Conservation (phyloP, 2,888 invertebrate species). For the Idaea dimidiata region DNA sequence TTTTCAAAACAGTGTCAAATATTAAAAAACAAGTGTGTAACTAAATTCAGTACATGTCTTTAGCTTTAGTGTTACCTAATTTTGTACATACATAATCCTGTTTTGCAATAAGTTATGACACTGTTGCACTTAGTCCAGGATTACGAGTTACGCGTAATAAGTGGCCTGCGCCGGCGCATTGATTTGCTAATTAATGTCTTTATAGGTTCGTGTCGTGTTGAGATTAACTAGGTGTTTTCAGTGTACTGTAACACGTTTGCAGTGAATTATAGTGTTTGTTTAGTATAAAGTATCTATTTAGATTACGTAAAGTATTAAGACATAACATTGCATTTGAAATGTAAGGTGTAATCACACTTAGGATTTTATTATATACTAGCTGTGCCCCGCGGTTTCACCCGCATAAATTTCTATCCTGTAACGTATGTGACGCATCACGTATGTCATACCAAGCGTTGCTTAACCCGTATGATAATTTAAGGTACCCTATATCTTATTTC, state of each 20-base stretch:
- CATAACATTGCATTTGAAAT: neutral
- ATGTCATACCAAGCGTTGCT: too few species aligned
- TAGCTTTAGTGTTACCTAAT: constrained; percentile 55
- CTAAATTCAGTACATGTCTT: too few species aligned
- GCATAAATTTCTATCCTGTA: too few species aligned
- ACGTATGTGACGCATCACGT: too few species aligned
- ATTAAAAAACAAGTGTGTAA: too few species aligned
- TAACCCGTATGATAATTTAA: too few species aligned
- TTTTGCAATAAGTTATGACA: constrained; percentile 24
- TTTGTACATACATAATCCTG: constrained; percentile 43
- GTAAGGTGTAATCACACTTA: neutral
- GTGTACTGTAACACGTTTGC: neutral
- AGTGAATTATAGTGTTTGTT: neutral
- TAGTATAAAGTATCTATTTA: neutral
- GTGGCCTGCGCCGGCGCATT: constrained; percentile 10
- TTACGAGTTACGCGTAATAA: constrained; percentile 30
- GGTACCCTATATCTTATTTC: too few species aligned
- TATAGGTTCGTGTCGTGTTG: neutral
- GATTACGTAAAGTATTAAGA: neutral
- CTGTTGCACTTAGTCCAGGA: constrained; percentile 24
- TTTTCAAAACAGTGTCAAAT: too few species aligned
- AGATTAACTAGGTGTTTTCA: neutral
- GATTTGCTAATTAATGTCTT: neutral
- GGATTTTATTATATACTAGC: too few species aligned
- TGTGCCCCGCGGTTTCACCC: too few species aligned